These are phyloP conservation scores for Brenthis hecate DNA, from an alignment of 2,888 invertebrate species.

Conservation along the genomic window DNA sequence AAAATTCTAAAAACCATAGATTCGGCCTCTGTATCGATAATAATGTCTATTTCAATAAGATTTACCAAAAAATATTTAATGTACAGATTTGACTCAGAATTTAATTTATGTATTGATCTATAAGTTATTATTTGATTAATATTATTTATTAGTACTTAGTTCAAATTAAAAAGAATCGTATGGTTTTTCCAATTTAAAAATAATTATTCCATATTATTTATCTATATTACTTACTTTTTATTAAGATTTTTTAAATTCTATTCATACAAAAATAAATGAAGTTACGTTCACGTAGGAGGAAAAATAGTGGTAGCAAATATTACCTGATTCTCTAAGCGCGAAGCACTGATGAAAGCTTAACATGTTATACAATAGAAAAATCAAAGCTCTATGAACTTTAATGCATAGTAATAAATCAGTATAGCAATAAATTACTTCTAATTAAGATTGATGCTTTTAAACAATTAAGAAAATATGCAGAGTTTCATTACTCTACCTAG, in stretches of 20 bases:
- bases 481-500: neutral
- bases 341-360: slow-evolving; percentile 5
- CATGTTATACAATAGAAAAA: slow-evolving; percentile 4
- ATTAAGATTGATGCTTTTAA: neutral
- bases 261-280: neutral
- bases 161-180: too few species aligned
- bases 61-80: too few species aligned
- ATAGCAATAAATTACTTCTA: slow-evolving; percentile 3
- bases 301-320: slow-evolving; percentile 25
- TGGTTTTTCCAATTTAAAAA: too few species aligned
- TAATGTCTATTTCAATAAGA: too few species aligned
- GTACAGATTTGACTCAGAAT: too few species aligned
- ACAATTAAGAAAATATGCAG: neutral
- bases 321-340: slow-evolving; percentile 11
- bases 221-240: too few species aligned
- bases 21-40: too few species aligned
- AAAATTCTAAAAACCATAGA: too few species aligned
- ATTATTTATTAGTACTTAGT: too few species aligned
- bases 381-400: neutral
- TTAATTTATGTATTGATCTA: too few species aligned
- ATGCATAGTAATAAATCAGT: neutral
- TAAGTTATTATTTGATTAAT: too few species aligned
- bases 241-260: neutral
- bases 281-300: neutral
- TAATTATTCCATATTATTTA: too few species aligned